Evolutionary conservation across 2,113 vertebrate species (phyloP), one percentile per base, ranked within the genome.

Genomic region (Pollachius pollachius): DNA sequence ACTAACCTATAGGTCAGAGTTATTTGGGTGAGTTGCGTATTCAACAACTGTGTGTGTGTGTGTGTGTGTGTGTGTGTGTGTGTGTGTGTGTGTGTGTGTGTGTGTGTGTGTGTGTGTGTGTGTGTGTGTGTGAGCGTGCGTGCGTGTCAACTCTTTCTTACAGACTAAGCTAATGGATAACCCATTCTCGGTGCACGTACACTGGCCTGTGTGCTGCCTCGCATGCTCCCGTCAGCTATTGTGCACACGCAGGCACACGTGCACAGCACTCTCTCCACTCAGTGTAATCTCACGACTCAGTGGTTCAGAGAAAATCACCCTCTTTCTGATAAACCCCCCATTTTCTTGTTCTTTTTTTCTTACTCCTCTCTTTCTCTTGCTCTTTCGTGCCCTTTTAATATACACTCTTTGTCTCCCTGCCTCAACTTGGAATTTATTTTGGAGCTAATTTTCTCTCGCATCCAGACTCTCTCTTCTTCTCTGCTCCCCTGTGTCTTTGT

Each of bases 271-370:
- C 73, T 75, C 70, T 73, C 82, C 81, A 84, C 80, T 81, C 83
- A 81, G 82, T 87, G 85, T 87, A 93, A 93, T 92, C 91, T 93
- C 90, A 92, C 82, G 85, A 90, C 74, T 89, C 91, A 92, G 77
- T 92, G 91, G 81, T 80, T 92, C 84, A 88, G 85, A 91, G 85
- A 89, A 88, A 91, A 92, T 91, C 90, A 90, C 81, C 81, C 67
- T 73, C 84, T 88, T 87, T 88, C 86, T 87, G 84, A 87, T 87
- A 84, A 89, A 90, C 82, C 80, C 70, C 59, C 37, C 2, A 67
- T 77, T 84, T 79, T 78, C 75, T 60, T 75, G 67, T 27, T 59
- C 60, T 73, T 71, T 23, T 78, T 70, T 66, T 5, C 34, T 74
- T 69, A 23, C 41, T 62, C 25, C 74, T 30, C 56, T 56, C 70